Base-by-base conservation (phyloP, 2,888 invertebrate genomes). In the Caenorhabditis sp. region DNA sequence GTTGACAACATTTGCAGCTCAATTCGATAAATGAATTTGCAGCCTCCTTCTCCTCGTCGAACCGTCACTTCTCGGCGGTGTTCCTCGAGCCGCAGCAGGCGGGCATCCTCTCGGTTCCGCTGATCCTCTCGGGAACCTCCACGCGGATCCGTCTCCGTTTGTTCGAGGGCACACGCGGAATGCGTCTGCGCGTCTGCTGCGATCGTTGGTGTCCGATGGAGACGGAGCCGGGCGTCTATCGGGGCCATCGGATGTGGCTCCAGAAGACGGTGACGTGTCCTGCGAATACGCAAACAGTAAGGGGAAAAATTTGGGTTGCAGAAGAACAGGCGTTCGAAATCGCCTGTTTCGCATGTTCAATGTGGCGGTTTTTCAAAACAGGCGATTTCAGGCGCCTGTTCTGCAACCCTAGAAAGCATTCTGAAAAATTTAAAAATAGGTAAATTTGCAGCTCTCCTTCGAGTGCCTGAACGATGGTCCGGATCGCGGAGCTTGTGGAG, bases 371-470 rank as follows among this genome's bases (percentile, higher is more conserved):
- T 17, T 13, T 17, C 9, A 30, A 9, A 30, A 30, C 30, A 30
- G 30, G 6, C 6, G 9, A 30, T 30, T 5, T 30, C 30, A 30
- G 30, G 5, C 9, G 30, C n/a, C n/a, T n/a, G n/a, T n/a, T n/a
- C n/a, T n/a, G n/a, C n/a, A n/a, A n/a, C n/a, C n/a, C n/a, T n/a
- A n/a, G n/a, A n/a, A n/a, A n/a, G n/a, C 30, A 43, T 1, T 1
- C 11, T 45, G 8, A 11, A 41, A 22, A 26, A 26, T 9, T 11
- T 9, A 50, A 27, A 6, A 30, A 7, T 17, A 8, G n/a, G 1
- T n/a, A n/a, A n/a, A n/a, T 46, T 73, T 84, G 7, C 81, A 87
- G 86, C 56, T 87, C 27, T 82, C 86, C 2, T 87, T 87, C 71
- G 87, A 87, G 72, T 87, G 87, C 56, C 78, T 83, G 4, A 87